These are phyloP conservation scores for Argopecten irradians DNA, from an alignment of 1,140 invertebrate species.

Conservation along the genomic window DNA sequence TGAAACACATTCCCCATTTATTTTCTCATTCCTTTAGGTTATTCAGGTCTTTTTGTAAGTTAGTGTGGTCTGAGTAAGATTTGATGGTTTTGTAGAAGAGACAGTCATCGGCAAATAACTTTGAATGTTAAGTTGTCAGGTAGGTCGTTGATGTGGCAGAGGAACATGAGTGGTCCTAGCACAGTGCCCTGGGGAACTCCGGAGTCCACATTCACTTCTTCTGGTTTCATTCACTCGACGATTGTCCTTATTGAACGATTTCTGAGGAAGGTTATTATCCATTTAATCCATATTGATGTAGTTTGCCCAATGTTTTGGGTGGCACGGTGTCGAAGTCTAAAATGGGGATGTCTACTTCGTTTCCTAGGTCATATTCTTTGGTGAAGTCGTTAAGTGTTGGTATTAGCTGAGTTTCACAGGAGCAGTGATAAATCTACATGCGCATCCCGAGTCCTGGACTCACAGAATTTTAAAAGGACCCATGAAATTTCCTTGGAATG, in stretches of 20 bases:
- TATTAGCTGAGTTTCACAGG: constrained; percentile 50
- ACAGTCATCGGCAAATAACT: too few relatives aligned
- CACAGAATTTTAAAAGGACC: too few relatives aligned
- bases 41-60: not conserved
- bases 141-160: too few relatives aligned
- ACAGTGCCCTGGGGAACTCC: too few relatives aligned
- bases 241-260: constrained; percentile 24
- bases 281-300: constrained; percentile 44
- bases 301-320: constrained; percentile 48
- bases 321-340: constrained; percentile 55
- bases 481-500: too few relatives aligned
- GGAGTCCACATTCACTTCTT: too few relatives aligned
- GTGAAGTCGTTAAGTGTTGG: constrained; percentile 41
- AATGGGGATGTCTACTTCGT: constrained; percentile 47
- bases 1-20: constrained; percentile 49
- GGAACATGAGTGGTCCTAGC: too few relatives aligned
- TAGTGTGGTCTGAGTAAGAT: not conserved
- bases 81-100: too few relatives aligned
- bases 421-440: too few relatives aligned
- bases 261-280: constrained; percentile 35
- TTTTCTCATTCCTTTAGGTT: not conserved
- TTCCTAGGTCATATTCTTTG: constrained; percentile 11
- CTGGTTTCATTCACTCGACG: constrained; percentile 24
- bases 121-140: too few relatives aligned
- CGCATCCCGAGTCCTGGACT: too few relatives aligned